These are phyloP conservation scores for Andinoacara biseriatus DNA, from an alignment of 2,113 vertebrate species.

Conservation along the genomic window DNA sequence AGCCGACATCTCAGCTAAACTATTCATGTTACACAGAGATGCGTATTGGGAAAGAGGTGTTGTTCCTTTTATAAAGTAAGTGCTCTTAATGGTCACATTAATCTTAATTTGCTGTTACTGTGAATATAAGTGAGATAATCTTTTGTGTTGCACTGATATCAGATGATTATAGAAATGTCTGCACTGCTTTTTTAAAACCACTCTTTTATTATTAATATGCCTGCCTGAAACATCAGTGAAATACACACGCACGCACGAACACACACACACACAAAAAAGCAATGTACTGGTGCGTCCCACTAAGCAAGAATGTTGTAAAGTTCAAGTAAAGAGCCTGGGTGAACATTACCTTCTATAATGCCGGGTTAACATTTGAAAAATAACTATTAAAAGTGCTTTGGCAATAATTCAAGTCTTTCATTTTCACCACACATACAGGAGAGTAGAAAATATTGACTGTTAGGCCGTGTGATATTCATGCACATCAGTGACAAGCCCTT, in stretches of 20 bases:
- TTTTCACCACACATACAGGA: slow-evolving; percentile 56
- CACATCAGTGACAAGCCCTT: neutral
- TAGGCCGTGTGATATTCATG: slow-evolving; percentile 17
- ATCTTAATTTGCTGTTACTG: slow-evolving; percentile 1
- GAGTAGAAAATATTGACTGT: slow-evolving; percentile 29
- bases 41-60: neutral
- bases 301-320: slow-evolving; percentile 28
- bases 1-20: slow-evolving; percentile 10
- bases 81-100: neutral
- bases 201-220: neutral
- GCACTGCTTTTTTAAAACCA: neutral
- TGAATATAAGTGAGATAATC: slow-evolving; percentile 15
- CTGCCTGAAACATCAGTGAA: neutral
- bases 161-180: slow-evolving; percentile 1
- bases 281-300: slow-evolving; percentile 23
- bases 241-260: neutral
- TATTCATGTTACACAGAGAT: neutral
- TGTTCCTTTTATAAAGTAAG: neutral
- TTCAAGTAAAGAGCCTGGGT: slow-evolving; percentile 70
- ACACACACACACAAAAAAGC: neutral
- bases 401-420: slow-evolving; percentile 76
- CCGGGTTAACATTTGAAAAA: slow-evolving; percentile 29
- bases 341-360: slow-evolving; percentile 29
- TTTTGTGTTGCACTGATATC: neutral
- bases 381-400: slow-evolving; percentile 55